These are phyloP conservation scores for Streptopelia turtur DNA, from an alignment of 2,797 vertebrate species.

Conservation along the genomic window DNA sequence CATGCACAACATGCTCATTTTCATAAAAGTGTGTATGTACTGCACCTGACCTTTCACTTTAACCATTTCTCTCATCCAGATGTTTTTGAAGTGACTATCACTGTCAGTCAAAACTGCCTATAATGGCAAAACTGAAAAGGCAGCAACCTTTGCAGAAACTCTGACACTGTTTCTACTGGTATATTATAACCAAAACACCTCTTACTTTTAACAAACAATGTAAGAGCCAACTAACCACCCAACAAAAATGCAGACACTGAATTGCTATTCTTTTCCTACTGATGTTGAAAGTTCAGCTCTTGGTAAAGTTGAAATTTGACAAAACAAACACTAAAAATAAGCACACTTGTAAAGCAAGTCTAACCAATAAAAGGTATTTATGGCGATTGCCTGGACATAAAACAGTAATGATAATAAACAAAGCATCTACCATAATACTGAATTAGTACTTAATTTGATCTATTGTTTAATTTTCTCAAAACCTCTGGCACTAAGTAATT, in stretches of 20 bases:
- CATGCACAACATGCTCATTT: neutral
- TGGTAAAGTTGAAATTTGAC: neutral
- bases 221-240: neutral
- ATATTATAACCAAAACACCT: neutral
- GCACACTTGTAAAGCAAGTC: neutral
- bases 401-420: constrained; percentile 34
- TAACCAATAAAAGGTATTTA: constrained; percentile 1
- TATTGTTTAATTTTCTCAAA: constrained; percentile 25
- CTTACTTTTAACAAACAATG: neutral
- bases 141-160: neutral
- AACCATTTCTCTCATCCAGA: neutral
- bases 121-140: neutral
- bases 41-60: neutral
- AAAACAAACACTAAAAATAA: neutral
- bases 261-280: neutral
- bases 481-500: constrained; percentile 5
- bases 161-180: neutral
- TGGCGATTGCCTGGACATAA: neutral
- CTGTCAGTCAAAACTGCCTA: neutral
- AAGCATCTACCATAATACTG: neutral
- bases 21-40: neutral
- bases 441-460: constrained; percentile 41
- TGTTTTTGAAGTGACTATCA: neutral
- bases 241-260: neutral
- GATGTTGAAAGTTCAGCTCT: neutral